Conservation (phyloP, 2,113 vertebrate species). For the Anguilla rostrata region DNA sequence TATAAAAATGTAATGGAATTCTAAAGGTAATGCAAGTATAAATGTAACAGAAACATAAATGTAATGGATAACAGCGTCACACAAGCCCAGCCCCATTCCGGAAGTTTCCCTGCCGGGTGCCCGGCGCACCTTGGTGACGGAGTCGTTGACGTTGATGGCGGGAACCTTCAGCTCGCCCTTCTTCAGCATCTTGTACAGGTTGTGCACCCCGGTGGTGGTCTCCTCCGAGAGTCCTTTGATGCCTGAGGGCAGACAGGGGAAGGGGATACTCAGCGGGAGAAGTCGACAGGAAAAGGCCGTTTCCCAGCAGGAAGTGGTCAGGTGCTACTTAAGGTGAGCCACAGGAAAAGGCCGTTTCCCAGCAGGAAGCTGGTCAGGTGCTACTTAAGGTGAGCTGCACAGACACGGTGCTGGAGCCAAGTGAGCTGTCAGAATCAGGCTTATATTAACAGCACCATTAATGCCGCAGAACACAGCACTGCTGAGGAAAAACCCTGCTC, state of each 20-base stretch:
- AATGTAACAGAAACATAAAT: too few species aligned
- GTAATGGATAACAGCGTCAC: neutral
- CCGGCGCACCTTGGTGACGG: slow-evolving; percentile 88
- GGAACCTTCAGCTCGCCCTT: slow-evolving; percentile 87
- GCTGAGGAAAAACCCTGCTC: too few species aligned
- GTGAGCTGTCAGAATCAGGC: neutral
- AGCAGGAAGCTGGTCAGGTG: neutral
- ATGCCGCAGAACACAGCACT: neutral
- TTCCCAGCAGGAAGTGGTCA: too few species aligned
- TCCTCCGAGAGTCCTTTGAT: slow-evolving; percentile 94
- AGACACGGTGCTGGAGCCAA: neutral
- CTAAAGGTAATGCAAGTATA: too few species aligned
- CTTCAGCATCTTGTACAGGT: slow-evolving; percentile 94
- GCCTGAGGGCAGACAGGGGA: slow-evolving; percentile 59
- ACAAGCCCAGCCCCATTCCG: neutral
- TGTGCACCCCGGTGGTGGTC: slow-evolving; percentile 96
- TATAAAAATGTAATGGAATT: too few species aligned
- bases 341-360: neutral
- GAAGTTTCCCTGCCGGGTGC: too few species aligned
- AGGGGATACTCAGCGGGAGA: neutral
- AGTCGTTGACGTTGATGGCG: slow-evolving; percentile 97
- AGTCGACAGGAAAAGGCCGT: neutral
- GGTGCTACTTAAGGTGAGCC: neutral
- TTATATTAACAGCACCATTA: neutral
- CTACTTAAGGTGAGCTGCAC: neutral